These are phyloP conservation scores for Macroramphosus scolopax DNA, from an alignment of 2,797 vertebrate species.

Conservation along the genomic window DNA sequence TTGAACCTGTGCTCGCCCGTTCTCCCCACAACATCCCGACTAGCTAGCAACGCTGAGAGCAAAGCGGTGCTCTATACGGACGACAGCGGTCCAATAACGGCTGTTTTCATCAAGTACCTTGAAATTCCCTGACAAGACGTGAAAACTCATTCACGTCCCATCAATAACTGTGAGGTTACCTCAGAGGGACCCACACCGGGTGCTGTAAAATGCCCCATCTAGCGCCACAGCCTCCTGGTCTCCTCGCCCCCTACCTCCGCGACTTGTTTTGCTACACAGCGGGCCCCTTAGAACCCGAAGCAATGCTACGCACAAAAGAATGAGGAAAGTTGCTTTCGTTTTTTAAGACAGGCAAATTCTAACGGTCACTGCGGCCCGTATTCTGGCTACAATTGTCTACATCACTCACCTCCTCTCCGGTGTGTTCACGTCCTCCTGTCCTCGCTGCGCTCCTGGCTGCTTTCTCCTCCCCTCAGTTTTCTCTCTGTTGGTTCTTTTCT, in stretches of 20 bases:
- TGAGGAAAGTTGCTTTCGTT: slow-evolving; percentile 41
- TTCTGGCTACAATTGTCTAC: slow-evolving; percentile 29
- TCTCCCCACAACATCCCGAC: neutral
- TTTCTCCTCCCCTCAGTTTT: slow-evolving; percentile 25
- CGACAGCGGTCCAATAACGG: neutral
- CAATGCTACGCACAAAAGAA: slow-evolving; percentile 31
- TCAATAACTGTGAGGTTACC: neutral
- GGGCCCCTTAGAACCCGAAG: slow-evolving; percentile 43
- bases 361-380: neutral
- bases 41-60: slow-evolving; percentile 6
- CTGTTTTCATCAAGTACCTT: neutral
- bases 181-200: slow-evolving; percentile 11
- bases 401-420: slow-evolving; percentile 70
- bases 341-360: too few species aligned
- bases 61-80: too few species aligned
- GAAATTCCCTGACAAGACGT: slow-evolving; percentile 4
- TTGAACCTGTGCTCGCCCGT: too few species aligned
- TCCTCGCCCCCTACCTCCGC: slow-evolving; percentile 29
- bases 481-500: slow-evolving; percentile 39
- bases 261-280: slow-evolving; percentile 45
- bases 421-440: slow-evolving; percentile 48
- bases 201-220: slow-evolving; percentile 28
- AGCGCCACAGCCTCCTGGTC: slow-evolving; percentile 41
- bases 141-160: neutral
- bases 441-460: slow-evolving; percentile 36